phyloP scores from a whole-genome alignment of 2,113 vertebrate genomes.

The Trogon surrucura region DNA sequence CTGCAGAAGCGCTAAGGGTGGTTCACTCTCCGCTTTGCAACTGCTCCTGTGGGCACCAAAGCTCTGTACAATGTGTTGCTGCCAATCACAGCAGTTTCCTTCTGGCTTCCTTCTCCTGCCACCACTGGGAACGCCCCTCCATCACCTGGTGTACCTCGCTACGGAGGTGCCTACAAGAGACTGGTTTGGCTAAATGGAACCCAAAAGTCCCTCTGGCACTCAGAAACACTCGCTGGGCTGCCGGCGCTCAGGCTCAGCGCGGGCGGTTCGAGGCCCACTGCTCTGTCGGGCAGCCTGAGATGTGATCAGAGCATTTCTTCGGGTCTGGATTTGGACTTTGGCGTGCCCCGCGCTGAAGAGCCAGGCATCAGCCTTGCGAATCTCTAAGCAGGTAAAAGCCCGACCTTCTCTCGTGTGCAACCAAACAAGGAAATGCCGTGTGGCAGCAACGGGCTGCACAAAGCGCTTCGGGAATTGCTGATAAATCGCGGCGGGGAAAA shows the following conservation, averaged over 20 bases:
- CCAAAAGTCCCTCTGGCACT: neutral
- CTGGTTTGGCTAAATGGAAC: neutral
- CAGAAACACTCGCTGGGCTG: neutral
- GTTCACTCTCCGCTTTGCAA: neutral
- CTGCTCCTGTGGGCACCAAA: neutral
- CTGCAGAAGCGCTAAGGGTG: neutral
- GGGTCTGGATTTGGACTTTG: neutral
- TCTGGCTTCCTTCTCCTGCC: rapidly evolving
- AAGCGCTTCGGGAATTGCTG: neutral
- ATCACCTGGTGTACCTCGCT: rapidly evolving
- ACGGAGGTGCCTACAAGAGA: neutral
- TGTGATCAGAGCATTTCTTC: rapidly evolving
- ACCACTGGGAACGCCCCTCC: rapidly evolving
- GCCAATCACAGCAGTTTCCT: neutral
- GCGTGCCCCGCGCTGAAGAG: rapidly evolving
- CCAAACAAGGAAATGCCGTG: rapidly evolving
- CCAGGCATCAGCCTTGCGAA: neutral
- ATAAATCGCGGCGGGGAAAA: neutral
- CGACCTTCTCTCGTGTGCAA: neutral
- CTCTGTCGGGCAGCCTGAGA: neutral
- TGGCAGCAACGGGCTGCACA: neutral
- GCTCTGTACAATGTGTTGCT: neutral
- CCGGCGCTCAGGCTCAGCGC: rapidly evolving
- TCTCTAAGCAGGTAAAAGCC: neutral
- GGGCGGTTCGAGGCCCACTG: neutral